Evolutionary conservation across 2,888 invertebrate genomes (phyloP), one percentile per base, ranked within the genome.

Genomic region (Sisyra terminalis): DNA sequence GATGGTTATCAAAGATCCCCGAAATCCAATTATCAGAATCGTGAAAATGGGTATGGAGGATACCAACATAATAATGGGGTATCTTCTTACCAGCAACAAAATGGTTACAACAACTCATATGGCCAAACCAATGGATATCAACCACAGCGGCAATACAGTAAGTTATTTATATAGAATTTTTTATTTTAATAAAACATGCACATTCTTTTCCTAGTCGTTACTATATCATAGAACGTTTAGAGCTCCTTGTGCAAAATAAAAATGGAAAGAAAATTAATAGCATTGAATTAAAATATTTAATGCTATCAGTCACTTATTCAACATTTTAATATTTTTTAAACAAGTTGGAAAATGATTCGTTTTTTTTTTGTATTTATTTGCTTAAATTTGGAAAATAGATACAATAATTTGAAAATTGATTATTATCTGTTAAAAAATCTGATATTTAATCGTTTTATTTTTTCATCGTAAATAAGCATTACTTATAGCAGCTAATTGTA

Each of bases 71-170:
- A 37, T 11, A 37, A 37, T 11, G 11, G 56, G 3, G 58, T 59
- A 48, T 48, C 51, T 47, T 49, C 49, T 46, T 49, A 50, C 16
- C 46, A 46, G 29, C 43, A 13, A 34, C 44, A 44, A 46, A 47
- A 38, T 30, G 37, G 40, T 31, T 46, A 48, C 37, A 43, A 47
- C 14, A 46, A 37, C 31, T 45, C 43, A 16, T 53, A 15, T 54
- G 52, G 18, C 56, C 55, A 15, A 55, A 54, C 39, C 52, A 53
- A 13, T 16, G 24, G 29, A 17, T 24, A 24, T 30, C 32, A 66
- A 58, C 68, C 69, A 50, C 50, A 71, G 66, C 53, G 65, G 60
- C 54, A 67, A 66, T 54, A 71, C 65, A 32, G 53, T 55, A 31
- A 57, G 51, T 49, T 55, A 56, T 36, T 36, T 36, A 36, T 36